Conservation (phyloP, 2,797 vertebrate genomes). For the Cryptoprocta ferox region DNA sequence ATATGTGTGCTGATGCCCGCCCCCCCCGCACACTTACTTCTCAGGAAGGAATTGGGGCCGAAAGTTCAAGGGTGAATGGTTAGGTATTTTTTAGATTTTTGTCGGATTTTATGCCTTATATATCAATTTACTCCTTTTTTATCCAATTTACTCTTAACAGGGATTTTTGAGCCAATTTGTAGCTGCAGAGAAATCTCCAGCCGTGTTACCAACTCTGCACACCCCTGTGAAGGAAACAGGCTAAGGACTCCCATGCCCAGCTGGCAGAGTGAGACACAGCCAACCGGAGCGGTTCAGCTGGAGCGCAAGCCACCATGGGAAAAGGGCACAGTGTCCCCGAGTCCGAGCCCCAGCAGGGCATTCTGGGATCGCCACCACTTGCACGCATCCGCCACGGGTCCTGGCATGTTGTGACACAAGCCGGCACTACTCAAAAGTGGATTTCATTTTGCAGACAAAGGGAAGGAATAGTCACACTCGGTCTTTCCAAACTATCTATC, state of each 20-base stretch:
- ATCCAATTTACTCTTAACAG: not conserved
- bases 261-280: not conserved
- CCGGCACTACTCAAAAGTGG: conserved; percentile 30
- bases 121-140: not conserved
- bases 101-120: not conserved
- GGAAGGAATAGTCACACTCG: conserved; percentile 23
- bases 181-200: not conserved
- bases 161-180: not conserved
- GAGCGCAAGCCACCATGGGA: not conserved
- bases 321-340: not conserved
- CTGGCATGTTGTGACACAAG: not conserved
- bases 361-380: not conserved
- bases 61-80: not conserved
- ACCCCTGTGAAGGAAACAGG: not conserved
- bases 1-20: no score
- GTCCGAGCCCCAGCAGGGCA: not conserved
- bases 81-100: not conserved
- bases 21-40: not conserved
- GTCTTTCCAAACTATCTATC: conserved; percentile 63
- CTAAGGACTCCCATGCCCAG: not conserved
- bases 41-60: not conserved
- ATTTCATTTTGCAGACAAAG: conserved; percentile 2
- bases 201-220: not conserved
- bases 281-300: not conserved
- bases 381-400: not conserved